These are phyloP conservation scores for Triplophysa tibetana DNA, from an alignment of 2,113 vertebrate genomes.

Conservation along the genomic window DNA sequence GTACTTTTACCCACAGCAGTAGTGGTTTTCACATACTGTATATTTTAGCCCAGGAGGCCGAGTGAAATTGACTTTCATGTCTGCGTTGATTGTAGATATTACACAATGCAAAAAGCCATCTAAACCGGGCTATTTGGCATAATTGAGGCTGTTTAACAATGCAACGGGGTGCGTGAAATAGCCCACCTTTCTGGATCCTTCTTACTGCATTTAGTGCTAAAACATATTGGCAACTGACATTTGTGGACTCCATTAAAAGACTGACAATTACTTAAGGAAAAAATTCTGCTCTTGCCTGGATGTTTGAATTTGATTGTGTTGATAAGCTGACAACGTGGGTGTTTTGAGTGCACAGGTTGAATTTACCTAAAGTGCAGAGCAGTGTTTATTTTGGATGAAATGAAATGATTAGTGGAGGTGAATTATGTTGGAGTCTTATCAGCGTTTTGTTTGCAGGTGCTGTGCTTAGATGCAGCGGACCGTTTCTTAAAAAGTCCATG, in stretches of 20 bases:
- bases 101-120: slow-evolving; percentile 77
- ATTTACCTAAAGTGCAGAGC: slow-evolving; percentile 35
- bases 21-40: slow-evolving; percentile 44
- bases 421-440: slow-evolving; percentile 45
- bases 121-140: slow-evolving; percentile 74
- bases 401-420: slow-evolving; percentile 40
- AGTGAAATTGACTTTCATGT: slow-evolving; percentile 75
- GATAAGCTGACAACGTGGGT: slow-evolving; percentile 73
- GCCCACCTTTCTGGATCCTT: slow-evolving; percentile 72
- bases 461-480: slow-evolving; percentile 1
- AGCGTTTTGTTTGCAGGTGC: slow-evolving; percentile 42
- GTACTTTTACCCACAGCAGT: slow-evolving; percentile 37
- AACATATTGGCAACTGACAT: slow-evolving; percentile 78
- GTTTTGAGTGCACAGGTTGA: slow-evolving; percentile 60
- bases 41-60: slow-evolving; percentile 65
- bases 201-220: slow-evolving; percentile 78
- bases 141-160: slow-evolving; percentile 80
- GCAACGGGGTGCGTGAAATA: slow-evolving; percentile 67
- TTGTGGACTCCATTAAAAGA: slow-evolving; percentile 77
- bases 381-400: slow-evolving; percentile 48
- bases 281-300: slow-evolving; percentile 68
- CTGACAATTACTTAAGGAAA: slow-evolving; percentile 74
- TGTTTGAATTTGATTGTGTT: slow-evolving; percentile 78
- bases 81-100: slow-evolving; percentile 71
- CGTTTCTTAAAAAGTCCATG: neutral